Evolutionary conservation across 1,140 invertebrate genomes (phyloP).

Genomic region (Leptinotarsa undecemlineata): DNA sequence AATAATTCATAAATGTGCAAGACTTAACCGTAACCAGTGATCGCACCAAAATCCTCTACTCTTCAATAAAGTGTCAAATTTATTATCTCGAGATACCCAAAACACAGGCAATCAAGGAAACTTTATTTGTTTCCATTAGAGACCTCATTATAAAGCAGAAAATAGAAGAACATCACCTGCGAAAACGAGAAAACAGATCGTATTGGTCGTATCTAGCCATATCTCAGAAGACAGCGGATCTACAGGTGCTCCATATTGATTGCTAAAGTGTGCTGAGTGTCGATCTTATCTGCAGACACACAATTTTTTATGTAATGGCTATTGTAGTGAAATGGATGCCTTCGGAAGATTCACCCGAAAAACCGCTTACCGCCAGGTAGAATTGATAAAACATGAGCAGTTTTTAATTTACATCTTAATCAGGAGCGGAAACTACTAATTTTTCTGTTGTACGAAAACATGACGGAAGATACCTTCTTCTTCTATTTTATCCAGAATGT

Average conservation of each 20-base stretch:
- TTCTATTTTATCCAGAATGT: no score
- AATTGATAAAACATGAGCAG: background rate
- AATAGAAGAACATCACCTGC: conserved; percentile 17
- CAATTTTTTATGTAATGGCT: conserved; percentile 18
- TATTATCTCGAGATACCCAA: conserved; percentile 12
- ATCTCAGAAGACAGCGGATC: conserved; percentile 1
- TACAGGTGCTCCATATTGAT: conserved; percentile 23
- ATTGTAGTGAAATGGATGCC: conserved; percentile 1
- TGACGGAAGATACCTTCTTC: background rate
- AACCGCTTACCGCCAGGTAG: background rate
- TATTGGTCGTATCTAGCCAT: background rate
- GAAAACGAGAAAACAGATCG: conserved; percentile 5
- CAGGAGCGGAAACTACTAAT: background rate
- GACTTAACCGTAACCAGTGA: background rate
- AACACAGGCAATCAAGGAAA: conserved; percentile 13
- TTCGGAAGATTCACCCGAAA: background rate
- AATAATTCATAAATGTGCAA: background rate
- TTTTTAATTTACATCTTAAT: background rate
- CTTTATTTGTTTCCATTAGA: conserved; percentile 14
- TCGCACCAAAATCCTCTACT: background rate
- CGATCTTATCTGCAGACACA: conserved; percentile 11
- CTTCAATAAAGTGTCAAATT: conserved; percentile 19
- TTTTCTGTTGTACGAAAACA: background rate
- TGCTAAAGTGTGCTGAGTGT: conserved; percentile 20
- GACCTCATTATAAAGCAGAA: background rate